Evolutionary conservation across 2,888 invertebrate species (phyloP).

Genomic region (Polia nebulosa): DNA sequence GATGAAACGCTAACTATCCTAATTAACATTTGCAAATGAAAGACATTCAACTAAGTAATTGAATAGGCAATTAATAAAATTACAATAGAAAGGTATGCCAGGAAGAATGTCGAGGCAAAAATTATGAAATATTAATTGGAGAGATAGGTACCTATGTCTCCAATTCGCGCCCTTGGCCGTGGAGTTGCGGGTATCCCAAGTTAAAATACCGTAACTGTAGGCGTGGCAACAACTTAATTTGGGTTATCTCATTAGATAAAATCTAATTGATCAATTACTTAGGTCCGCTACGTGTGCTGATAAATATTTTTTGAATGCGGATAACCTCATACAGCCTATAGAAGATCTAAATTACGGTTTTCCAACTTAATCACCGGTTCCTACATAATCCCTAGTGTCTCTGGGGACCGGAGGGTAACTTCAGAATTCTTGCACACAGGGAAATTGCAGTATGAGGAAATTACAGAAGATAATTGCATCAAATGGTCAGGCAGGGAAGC

Average conservation of each 20-base stretch:
- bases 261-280: not conserved
- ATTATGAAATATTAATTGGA: not conserved
- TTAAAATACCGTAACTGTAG: not conserved
- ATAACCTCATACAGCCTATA: not conserved
- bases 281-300: not conserved
- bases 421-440: not conserved
- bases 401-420: not conserved
- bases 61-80: slow-evolving; percentile 6
- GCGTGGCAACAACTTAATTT: not conserved
- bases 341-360: not conserved
- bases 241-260: not conserved
- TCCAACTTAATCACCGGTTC: not conserved
- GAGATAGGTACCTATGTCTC: too few species aligned
- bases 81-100: slow-evolving; percentile 26
- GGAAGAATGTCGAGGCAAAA: not conserved
- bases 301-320: not conserved
- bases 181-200: too few species aligned
- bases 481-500: not conserved
- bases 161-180: too few species aligned
- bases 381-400: not conserved
- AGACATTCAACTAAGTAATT: slow-evolving; percentile 26
- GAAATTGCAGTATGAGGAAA: not conserved
- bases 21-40: slow-evolving; percentile 16
- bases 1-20: slow-evolving; percentile 26
- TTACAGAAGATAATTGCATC: not conserved